phyloP scores from a whole-genome alignment of 2,797 vertebrate species.

The Pipistrellus pipistrellus region DNA sequence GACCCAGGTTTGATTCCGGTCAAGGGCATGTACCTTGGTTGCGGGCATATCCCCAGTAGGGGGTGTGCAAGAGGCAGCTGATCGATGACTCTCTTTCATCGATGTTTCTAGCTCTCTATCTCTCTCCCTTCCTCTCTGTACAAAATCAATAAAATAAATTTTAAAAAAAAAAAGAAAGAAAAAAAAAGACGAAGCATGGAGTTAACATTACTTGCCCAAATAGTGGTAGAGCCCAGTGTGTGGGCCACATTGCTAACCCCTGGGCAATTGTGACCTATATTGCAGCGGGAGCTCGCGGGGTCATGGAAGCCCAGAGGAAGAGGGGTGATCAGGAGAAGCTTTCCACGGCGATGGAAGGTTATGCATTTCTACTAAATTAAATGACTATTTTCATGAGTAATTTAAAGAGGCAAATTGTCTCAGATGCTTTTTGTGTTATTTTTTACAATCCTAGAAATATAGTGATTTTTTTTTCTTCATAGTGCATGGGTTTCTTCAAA shows the following conservation, averaged over 20 bases:
- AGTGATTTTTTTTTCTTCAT: not conserved
- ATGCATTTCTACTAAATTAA: not conserved
- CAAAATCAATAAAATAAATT: too few relatives aligned
- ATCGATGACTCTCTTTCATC: too few relatives aligned
- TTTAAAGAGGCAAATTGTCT: not conserved
- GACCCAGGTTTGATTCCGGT: too few relatives aligned
- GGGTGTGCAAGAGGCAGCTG: too few relatives aligned
- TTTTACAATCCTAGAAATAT: not conserved
- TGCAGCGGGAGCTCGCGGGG: not conserved
- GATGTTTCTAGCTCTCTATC: too few relatives aligned
- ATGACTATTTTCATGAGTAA: not conserved
- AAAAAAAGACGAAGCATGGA: not conserved
- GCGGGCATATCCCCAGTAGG: too few relatives aligned
- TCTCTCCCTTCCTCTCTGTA: too few relatives aligned
- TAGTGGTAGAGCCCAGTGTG: not conserved
- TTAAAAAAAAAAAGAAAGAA: too few relatives aligned
- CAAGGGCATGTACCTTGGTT: too few relatives aligned
- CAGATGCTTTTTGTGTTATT: not conserved
- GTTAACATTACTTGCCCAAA: not conserved
- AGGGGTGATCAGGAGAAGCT: not conserved
- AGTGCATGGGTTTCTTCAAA: not conserved
- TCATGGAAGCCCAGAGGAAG: not conserved
- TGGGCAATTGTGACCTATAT: rapidly evolving
- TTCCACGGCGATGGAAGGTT: not conserved
- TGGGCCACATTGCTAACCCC: too few relatives aligned